Evolutionary conservation across 2,113 vertebrate genomes (phyloP).

Genomic region (Aramus guarauna): DNA sequence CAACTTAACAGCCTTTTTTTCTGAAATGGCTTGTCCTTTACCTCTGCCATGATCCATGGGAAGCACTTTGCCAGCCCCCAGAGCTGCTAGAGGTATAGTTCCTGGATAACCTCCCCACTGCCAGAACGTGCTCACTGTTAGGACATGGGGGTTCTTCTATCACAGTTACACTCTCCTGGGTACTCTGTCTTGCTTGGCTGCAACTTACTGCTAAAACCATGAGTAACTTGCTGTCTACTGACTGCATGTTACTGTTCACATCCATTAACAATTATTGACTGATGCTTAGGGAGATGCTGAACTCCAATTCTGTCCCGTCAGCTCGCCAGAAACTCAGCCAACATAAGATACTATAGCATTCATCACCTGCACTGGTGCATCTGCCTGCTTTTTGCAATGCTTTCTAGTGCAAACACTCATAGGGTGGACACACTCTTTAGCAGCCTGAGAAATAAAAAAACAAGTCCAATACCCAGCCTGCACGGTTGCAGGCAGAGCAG

Average conservation of each 20-base stretch:
- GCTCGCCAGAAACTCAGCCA: not conserved
- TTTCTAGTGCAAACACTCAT: accelerated
- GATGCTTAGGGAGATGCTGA: not conserved
- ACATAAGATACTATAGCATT: not conserved
- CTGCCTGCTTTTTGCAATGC: not conserved
- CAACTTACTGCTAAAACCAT: not conserved
- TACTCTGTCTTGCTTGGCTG: not conserved
- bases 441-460: not conserved
- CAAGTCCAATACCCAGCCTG: not conserved
- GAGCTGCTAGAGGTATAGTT: not conserved
- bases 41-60: not conserved
- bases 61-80: not conserved
- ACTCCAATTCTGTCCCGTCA: not conserved
- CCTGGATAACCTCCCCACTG: not conserved
- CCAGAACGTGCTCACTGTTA: accelerated
- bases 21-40: not conserved
- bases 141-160: not conserved
- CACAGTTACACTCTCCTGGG: not conserved
- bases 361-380: accelerated
- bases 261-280: not conserved
- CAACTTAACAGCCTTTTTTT: not conserved
- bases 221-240: not conserved
- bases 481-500: not conserved
- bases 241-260: not conserved
- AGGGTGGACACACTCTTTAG: not conserved